Base-by-base conservation (phyloP, 1,140 invertebrate species). In the Euschistus heros region DNA sequence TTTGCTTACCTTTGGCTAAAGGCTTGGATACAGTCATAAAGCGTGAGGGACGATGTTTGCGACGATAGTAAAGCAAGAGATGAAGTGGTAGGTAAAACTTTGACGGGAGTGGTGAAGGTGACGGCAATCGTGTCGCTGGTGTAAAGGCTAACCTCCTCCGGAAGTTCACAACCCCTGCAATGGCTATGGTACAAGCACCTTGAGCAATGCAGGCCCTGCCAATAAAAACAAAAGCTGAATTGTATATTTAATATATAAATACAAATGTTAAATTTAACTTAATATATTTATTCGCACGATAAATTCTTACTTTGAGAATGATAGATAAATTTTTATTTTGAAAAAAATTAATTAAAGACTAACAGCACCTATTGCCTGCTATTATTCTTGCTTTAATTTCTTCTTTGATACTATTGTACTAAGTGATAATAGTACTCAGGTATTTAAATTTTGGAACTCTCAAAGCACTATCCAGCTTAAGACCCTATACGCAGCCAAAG, bases 1-100 rank as follows among this genome's bases (percentile, higher is more conserved):
- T 18, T 18, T 18, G 3, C 47, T 10, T 57, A 82, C 81, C 80
- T 82, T 74, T 86, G 81, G 73, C 82, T 85, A 76, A 87, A 87
- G 68, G 84, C 83, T 69, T 80, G 77, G 66, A 87, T 77, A 73
- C 85, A 87, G 70, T 86, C 84, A 69, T 84, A 80, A 8, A 86
- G 76, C 62, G 82, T 82, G 18, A 85, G 75, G 79, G 78, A 71
- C 80, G 76, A 62, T 75, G 75, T 15, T 75, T 75, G 64, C 77
- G 73, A 63, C 76, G 73, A 61, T 74, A 76, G 54, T 73, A 75
- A 68, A 82, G 75, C 27, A 75, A 78, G 60, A 74, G 69, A 69
- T 80, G 78, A 63, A 24, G 57, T 62, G n/a, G 66, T 47, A 17
- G 62, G 37, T 7, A 69, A 55, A 27, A 66, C 65, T n/a, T 47